A percentile compares a stretch with the other conserved stretches of the same genome.
These are phyloP conservation scores for Rhadina sibilatrix DNA, from an alignment of 2,113 vertebrate species.

Conservation along the genomic window DNA sequence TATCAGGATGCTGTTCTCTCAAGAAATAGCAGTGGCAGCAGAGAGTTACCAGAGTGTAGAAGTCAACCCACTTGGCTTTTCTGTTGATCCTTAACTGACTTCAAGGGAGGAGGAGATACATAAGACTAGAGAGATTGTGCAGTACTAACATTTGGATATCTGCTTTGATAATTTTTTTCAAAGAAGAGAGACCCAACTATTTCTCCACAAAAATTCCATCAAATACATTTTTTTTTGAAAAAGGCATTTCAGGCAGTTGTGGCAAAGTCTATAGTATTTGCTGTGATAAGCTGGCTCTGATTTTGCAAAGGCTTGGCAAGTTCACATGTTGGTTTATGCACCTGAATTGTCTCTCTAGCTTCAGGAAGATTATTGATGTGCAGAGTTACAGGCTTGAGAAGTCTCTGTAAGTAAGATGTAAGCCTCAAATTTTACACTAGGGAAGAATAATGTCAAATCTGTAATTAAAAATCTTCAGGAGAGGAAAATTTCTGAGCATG, in stretches of 20 bases:
- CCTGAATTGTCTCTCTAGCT: neutral
- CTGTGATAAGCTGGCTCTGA: neutral
- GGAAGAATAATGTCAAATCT: neutral
- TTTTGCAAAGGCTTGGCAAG: neutral
- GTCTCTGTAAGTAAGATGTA: neutral
- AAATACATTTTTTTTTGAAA: neutral
- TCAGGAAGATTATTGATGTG: neutral
- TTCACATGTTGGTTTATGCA: neutral
- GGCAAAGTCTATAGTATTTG: neutral
- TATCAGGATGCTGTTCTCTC: neutral
- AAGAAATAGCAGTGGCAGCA: neutral
- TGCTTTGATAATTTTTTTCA: neutral
- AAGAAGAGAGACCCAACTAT: neutral
- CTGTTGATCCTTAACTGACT: neutral
- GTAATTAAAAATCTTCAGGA: constrained; percentile 24
- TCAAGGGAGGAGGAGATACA: neutral
- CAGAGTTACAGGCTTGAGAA: neutral
- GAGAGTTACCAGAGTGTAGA: neutral
- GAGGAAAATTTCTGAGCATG: constrained; percentile 2
- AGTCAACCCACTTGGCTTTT: neutral
- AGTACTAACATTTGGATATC: neutral
- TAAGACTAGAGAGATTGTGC: neutral
- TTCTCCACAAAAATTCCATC: neutral
- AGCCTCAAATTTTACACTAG: neutral
- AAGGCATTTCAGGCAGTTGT: neutral